A percentile compares a stretch with the other conserved stretches of the same genome.
Conservation (phyloP, 2,113 vertebrate species). For the Onychorhynchus coronatus region DNA sequence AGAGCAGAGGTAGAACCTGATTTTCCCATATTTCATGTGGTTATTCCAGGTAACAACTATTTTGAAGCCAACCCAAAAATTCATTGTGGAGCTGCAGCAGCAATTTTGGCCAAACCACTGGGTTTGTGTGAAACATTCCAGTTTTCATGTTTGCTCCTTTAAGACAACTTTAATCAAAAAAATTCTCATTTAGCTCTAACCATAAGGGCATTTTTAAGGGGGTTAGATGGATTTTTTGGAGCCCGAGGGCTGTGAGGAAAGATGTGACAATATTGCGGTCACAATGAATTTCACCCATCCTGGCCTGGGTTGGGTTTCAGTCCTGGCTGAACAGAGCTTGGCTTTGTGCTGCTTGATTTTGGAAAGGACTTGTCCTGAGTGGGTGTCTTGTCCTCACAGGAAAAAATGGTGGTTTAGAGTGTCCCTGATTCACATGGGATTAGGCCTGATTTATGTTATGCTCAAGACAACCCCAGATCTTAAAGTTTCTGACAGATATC, state of each 20-base stretch:
- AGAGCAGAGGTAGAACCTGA: not conserved
- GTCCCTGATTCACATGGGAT: not conserved
- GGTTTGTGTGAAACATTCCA: not conserved
- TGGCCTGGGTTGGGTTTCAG: not conserved
- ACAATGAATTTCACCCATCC: not conserved
- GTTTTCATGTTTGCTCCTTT: not conserved
- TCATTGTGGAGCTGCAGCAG: not conserved
- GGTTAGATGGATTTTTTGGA: not conserved
- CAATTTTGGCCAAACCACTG: not conserved
- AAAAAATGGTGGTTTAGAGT: accelerated
- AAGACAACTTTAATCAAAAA: not conserved
- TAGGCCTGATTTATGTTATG: not conserved
- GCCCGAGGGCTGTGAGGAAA: not conserved
- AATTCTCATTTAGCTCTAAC: not conserved
- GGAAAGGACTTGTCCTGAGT: not conserved
- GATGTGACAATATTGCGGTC: not conserved
- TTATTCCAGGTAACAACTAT: not conserved
- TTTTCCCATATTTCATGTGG: not conserved
- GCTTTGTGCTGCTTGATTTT: not conserved
- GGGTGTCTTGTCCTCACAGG: not conserved
- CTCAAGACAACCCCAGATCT: not conserved
- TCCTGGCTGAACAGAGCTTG: not conserved
- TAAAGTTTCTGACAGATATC: not conserved
- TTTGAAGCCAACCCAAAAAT: not conserved
- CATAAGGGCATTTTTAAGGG: not conserved